Conservation (phyloP, 1,140 invertebrate genomes). For the Panagrolaimus sp. region DNA sequence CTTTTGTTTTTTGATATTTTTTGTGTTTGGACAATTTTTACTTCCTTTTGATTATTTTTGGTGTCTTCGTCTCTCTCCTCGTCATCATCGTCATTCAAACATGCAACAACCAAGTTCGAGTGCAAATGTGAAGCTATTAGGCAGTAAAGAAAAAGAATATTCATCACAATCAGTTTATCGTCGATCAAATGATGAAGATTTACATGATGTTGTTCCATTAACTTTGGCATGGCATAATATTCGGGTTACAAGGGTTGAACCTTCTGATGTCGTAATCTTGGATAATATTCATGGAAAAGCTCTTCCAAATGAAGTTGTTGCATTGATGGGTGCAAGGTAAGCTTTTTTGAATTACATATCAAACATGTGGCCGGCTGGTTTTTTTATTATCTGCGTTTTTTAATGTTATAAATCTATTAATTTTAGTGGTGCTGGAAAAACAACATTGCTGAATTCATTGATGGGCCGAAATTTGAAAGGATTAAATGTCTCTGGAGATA, state of each 20-base stretch:
- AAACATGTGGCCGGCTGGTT: not conserved
- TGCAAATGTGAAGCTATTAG: too few relatives aligned
- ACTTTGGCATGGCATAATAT: constrained; percentile 10
- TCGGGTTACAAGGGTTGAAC: not conserved
- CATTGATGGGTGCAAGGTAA: constrained; percentile 56
- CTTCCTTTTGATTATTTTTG: too few relatives aligned
- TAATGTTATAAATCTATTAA: not conserved
- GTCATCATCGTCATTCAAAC: too few relatives aligned
- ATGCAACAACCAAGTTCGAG: too few relatives aligned
- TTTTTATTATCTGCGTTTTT: not conserved
- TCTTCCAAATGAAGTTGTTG: constrained; percentile 54
- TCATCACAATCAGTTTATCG: too few relatives aligned
- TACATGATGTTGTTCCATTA: not conserved
- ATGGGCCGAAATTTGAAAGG: constrained; percentile 51
- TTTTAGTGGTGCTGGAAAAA: constrained; percentile 59
- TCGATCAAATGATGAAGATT: too few relatives aligned
- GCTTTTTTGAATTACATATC: constrained; percentile 21
- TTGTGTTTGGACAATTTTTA: too few relatives aligned
- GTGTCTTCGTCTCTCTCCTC: too few relatives aligned
- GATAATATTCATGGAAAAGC: constrained; percentile 42
- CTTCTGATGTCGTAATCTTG: not conserved
- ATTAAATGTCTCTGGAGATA: constrained; percentile 49
- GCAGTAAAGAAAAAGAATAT: too few relatives aligned
- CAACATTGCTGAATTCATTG: constrained; percentile 56
- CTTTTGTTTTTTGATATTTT: too few relatives aligned